phyloP scores from a whole-genome alignment of 2,888 invertebrate genomes.

The Idaea biselata region DNA sequence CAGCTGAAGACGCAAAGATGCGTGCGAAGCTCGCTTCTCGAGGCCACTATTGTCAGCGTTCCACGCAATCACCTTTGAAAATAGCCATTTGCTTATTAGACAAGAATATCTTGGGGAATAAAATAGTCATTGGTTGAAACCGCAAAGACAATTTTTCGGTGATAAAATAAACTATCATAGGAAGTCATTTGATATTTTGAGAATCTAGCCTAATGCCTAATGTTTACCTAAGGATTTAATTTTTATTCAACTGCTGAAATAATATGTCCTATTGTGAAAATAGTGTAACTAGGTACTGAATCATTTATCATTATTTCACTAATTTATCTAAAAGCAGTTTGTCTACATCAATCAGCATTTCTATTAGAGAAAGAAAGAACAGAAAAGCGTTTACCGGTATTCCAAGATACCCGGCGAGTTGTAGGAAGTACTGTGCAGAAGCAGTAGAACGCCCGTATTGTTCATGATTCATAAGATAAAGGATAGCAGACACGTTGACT shows the following conservation, averaged over 20 bases:
- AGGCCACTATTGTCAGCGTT: constrained; percentile 98
- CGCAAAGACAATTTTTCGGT: no score
- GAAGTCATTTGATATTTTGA: no score
- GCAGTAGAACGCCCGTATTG: constrained; percentile 95
- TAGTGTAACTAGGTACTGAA: neutral
- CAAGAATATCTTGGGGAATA: neutral
- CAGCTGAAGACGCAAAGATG: constrained; percentile 93
- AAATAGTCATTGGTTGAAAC: no score
- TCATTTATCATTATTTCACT: neutral
- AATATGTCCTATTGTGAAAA: neutral
- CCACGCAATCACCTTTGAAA: constrained; percentile 91
- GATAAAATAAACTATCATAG: no score
- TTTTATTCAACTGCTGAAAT: no score
- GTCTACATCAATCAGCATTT: constrained; percentile 8
- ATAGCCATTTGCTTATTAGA: neutral
- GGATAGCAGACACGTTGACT: constrained; percentile 93
- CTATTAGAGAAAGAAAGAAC: neutral
- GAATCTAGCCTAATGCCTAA: no score
- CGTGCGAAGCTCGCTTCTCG: constrained; percentile 89
- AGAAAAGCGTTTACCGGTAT: constrained; percentile 85
- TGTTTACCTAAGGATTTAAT: no score
- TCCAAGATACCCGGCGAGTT: constrained; percentile 95
- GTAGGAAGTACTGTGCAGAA: constrained; percentile 95
- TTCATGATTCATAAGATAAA: constrained; percentile 97
- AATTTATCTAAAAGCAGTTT: constrained; percentile 8